Base-by-base conservation (phyloP, 1,140 invertebrate species). In the Lycorma delicatula region DNA sequence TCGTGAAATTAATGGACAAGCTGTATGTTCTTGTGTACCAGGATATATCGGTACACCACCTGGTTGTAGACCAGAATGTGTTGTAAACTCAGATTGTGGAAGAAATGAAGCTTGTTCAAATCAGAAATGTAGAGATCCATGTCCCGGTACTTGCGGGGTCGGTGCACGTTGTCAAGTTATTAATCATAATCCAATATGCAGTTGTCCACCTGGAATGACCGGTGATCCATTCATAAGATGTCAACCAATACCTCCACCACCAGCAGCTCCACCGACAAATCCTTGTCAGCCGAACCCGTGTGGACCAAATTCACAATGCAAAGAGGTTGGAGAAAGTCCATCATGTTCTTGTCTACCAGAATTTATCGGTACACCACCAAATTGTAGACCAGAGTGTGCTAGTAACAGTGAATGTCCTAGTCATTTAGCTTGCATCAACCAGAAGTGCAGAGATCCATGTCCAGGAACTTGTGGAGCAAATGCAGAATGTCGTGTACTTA, bases 161-260 rank as follows among this genome's bases (percentile, higher is more conserved):
- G 78, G 81, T 62, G 83, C 85, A 53, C 77, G 81, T 68, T 89
- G 86, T 63, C 71, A 73, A 54, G 83, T 85, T 28, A 79, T 84
- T 53, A 86, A 87, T 64, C 86, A 87, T 65, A 84, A 81, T 68
- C 84, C 86, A 7, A 80, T 86, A 59, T 89, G 86, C 63, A 85
- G 80, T 47, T 90, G 87, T 68, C 76, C 79, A 1, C 66, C 72
- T 12, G 82, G 83, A 47, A 81, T 79, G 64, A 83, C 81, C 41
- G 86, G 87, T 31, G 84, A 89, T 77, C 86, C 87, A 38, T 87
- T 87, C 64, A 70, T 75, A 5, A 72, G 81, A 62, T 88, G 85
- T 63, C 81, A 77, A 12, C 65, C 63, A 50, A 69, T 69, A 31
- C 48, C 54, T 22, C 55, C 66, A 51, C 51, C 68, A 58, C 63